Conservation (phyloP, 2,113 vertebrate species). For the Eulemur rufifrons region DNA sequence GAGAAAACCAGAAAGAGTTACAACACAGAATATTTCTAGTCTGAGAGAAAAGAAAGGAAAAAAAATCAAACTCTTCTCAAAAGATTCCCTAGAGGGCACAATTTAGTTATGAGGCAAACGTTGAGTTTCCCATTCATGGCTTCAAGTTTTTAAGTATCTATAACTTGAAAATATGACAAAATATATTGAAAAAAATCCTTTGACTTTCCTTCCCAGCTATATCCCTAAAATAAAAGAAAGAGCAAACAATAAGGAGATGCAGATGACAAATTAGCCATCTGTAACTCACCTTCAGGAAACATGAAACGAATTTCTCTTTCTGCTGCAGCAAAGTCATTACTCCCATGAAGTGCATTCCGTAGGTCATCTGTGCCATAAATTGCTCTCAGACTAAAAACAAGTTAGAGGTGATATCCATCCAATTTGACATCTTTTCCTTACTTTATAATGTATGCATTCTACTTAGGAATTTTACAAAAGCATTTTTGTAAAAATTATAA, state of each 20-base stretch:
- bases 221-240: constrained; percentile 26
- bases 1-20: neutral
- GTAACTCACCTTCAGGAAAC: constrained; percentile 92
- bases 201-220: neutral
- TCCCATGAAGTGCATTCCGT: constrained; percentile 95
- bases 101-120: neutral
- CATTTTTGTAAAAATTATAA: neutral
- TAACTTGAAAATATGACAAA: constrained; percentile 36
- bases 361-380: constrained; percentile 94
- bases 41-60: neutral
- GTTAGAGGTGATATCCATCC: constrained; percentile 34
- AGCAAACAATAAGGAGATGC: neutral
- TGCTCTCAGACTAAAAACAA: constrained; percentile 91
- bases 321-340: constrained; percentile 87
- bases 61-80: neutral
- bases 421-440: constrained; percentile 15
- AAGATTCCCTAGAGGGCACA: neutral
- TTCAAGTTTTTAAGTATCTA: constrained; percentile 34
- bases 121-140: neutral
- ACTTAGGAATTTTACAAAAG: constrained; percentile 11
- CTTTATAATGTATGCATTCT: constrained; percentile 2
- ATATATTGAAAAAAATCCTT: neutral
- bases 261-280: neutral
- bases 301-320: constrained; percentile 95
- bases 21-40: neutral